These are phyloP conservation scores for Galbula dea DNA, from an alignment of 2,113 vertebrate genomes.

Conservation along the genomic window DNA sequence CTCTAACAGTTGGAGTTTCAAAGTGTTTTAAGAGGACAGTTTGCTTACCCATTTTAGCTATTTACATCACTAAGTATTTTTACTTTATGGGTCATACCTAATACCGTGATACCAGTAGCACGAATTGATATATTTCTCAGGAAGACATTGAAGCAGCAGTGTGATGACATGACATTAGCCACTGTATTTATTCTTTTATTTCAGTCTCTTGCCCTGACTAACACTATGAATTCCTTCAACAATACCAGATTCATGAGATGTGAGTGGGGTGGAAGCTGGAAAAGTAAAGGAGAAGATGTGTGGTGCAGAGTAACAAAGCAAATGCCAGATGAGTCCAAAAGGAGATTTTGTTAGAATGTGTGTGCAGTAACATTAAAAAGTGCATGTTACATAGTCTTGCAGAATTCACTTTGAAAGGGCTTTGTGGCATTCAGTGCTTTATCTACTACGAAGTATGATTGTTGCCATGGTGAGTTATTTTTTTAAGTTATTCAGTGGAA, in stretches of 20 bases:
- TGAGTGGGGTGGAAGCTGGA: not conserved
- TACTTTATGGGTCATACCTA: not conserved
- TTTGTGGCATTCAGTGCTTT: conserved; percentile 68
- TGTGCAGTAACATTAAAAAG: not conserved
- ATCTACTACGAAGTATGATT: conserved; percentile 68
- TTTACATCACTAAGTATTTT: not conserved
- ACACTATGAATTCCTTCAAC: not conserved
- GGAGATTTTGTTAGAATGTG: not conserved
- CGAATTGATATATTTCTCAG: fast-evolving
- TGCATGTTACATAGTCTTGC: not conserved
- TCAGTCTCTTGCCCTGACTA: not conserved
- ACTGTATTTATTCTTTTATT: not conserved
- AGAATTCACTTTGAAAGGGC: conserved; percentile 40
- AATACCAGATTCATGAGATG: not conserved
- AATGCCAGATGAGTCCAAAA: conserved; percentile 14
- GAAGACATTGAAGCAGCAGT: not conserved
- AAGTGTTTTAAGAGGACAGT: not conserved
- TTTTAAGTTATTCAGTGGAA: conserved; percentile 73
- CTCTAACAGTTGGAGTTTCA: not conserved
- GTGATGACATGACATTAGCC: not conserved
- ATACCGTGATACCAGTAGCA: not conserved
- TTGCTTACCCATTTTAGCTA: not conserved
- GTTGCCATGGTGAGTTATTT: conserved; percentile 78
- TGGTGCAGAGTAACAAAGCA: not conserved
- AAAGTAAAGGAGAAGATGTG: not conserved